Evolutionary conservation across 2,888 invertebrate species (phyloP).

Genomic region (Petrolisthes manimaculis): DNA sequence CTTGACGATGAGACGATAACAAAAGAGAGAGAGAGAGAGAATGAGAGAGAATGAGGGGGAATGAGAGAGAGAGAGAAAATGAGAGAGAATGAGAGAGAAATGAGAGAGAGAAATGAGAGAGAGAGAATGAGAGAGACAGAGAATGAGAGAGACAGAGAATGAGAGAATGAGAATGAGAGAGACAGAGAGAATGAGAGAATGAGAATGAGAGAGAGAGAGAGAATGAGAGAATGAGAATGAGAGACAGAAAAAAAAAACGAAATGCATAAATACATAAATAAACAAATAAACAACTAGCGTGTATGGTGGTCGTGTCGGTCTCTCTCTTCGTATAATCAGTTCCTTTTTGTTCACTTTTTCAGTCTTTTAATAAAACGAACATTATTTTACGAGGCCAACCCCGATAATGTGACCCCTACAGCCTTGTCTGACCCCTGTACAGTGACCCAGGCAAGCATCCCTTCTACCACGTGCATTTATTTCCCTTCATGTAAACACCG

Average conservation of each 20-base stretch:
- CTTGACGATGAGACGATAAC: not conserved
- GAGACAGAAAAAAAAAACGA: too few species aligned
- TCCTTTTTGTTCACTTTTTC: constrained; percentile 37
- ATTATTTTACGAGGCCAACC: constrained; percentile 35
- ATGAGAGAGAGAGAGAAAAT: not conserved
- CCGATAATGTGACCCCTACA: constrained; percentile 12
- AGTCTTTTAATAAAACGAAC: constrained; percentile 46
- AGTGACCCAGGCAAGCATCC: not conserved
- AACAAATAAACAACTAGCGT: too few species aligned
- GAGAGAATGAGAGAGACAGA: constrained; percentile 17
- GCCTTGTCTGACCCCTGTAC: not conserved
- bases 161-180: not conserved
- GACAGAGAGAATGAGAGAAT: constrained; percentile 1
- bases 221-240: too few species aligned
- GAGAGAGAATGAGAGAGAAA: too few species aligned
- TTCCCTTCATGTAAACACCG: too few species aligned
- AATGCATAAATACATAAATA: too few species aligned
- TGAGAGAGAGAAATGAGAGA: not conserved
- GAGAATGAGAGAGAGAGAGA: not conserved
- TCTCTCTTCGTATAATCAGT: too few species aligned
- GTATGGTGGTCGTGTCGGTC: too few species aligned
- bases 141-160: constrained; percentile 16
- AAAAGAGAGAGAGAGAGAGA: constrained; percentile 5
- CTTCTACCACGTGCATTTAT: too few species aligned
- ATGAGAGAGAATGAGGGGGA: not conserved